phyloP scores from a whole-genome alignment of 1,140 invertebrate species.

The Ostrea denselamellosa region DNA sequence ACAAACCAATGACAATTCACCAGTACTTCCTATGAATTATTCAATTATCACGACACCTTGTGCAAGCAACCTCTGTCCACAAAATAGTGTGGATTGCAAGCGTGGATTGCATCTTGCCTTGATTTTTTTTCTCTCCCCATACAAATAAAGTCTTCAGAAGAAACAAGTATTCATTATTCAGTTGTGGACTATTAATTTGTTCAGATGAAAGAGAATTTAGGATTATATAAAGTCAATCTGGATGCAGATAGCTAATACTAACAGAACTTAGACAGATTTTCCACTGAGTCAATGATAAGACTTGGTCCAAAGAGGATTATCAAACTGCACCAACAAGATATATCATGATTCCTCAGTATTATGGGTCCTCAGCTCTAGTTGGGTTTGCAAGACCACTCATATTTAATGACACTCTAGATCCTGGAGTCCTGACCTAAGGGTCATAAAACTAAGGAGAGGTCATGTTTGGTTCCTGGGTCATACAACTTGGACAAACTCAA shows the following conservation, averaged over 20 bases:
- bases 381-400: no score
- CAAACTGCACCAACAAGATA: not conserved
- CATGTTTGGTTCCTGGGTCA: no score
- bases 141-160: not conserved
- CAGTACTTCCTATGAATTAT: not conserved
- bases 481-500: no score
- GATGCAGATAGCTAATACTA: not conserved
- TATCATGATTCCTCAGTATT: no score
- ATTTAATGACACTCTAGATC: no score
- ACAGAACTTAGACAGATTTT: not conserved
- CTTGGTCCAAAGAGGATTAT: not conserved
- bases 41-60: not conserved
- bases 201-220: slow-evolving; percentile 5
- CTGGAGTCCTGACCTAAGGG: no score
- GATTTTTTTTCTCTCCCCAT: slow-evolving; percentile 2
- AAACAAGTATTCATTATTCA: not conserved
- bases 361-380: no score
- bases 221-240: not conserved
- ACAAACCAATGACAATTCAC: slow-evolving; percentile 7
- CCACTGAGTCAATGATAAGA: not conserved
- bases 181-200: not conserved
- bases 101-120: slow-evolving; percentile 26
- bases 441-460: no score
- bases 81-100: not conserved
- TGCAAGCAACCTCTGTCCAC: not conserved